These are phyloP conservation scores for Orycteropus afer DNA, from an alignment of 2,113 vertebrate species.

Conservation along the genomic window DNA sequence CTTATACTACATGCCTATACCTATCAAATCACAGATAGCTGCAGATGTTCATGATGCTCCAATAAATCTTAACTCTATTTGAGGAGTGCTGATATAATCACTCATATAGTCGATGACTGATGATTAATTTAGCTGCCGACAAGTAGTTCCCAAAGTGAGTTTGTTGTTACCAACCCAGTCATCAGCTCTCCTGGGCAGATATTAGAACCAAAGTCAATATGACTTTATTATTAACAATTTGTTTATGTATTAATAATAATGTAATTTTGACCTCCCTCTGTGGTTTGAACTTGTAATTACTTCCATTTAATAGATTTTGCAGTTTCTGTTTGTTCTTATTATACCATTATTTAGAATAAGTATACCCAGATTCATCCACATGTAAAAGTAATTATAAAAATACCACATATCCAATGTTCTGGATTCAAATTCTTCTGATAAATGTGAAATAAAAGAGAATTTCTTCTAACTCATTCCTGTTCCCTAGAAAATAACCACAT, in stretches of 20 bases:
- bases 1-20: neutral
- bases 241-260: neutral
- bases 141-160: constrained; percentile 52
- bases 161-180: constrained; percentile 64
- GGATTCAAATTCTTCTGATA: neutral
- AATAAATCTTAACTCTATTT: neutral
- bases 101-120: neutral
- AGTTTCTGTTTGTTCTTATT: neutral
- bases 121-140: constrained; percentile 50
- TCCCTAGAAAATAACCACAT: neutral
- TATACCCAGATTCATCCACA: neutral
- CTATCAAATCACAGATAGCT: neutral
- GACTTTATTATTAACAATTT: constrained; percentile 78
- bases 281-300: constrained; percentile 35
- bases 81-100: neutral
- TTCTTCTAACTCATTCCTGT: neutral
- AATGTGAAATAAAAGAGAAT: neutral
- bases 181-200: constrained; percentile 68
- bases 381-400: constrained; percentile 12
- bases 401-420: neutral
- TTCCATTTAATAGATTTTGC: constrained; percentile 13
- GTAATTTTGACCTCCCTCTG: constrained; percentile 66
- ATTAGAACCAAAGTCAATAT: constrained; percentile 74
- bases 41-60: neutral
- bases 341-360: neutral